Conservation (phyloP, 2,888 invertebrate species). For the Lochmaea crataegi region DNA sequence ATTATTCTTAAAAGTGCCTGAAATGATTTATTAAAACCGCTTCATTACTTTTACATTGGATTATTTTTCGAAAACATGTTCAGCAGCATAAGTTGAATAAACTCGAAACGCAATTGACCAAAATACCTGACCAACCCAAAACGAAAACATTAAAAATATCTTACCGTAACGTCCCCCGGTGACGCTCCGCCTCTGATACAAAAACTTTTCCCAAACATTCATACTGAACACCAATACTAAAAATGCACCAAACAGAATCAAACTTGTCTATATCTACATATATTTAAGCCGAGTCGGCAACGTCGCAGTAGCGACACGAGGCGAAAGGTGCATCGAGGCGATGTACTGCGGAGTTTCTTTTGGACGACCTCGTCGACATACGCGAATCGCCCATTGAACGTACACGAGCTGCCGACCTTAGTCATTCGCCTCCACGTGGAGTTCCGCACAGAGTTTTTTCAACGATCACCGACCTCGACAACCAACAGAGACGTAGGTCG, state of each 20-base stretch:
- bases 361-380: slow-evolving; percentile 56
- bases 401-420: slow-evolving; percentile 68
- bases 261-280: slow-evolving; percentile 24
- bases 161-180: slow-evolving; percentile 7
- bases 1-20: no score
- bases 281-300: slow-evolving; percentile 36
- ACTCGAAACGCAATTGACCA: background rate
- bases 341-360: slow-evolving; percentile 66
- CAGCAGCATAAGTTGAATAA: slow-evolving; percentile 8
- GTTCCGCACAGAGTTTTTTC: slow-evolving; percentile 62
- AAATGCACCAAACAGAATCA: slow-evolving; percentile 8
- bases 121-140: slow-evolving; percentile 20
- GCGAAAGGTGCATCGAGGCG: slow-evolving; percentile 67
- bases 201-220: slow-evolving; percentile 20
- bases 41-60: background rate
- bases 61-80: slow-evolving; percentile 2
- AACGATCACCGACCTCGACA: slow-evolving; percentile 75
- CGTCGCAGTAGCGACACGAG: slow-evolving; percentile 56
- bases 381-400: slow-evolving; percentile 54
- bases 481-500: slow-evolving; percentile 70
- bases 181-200: slow-evolving; percentile 1
- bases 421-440: slow-evolving; percentile 68
- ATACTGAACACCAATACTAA: slow-evolving; percentile 20
- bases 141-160: slow-evolving; percentile 6
- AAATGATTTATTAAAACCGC: background rate